Evolutionary conservation across 2,888 invertebrate species (phyloP), one percentile per base, ranked within the genome.

Genomic region (Zygothrica quintamaculata): DNA sequence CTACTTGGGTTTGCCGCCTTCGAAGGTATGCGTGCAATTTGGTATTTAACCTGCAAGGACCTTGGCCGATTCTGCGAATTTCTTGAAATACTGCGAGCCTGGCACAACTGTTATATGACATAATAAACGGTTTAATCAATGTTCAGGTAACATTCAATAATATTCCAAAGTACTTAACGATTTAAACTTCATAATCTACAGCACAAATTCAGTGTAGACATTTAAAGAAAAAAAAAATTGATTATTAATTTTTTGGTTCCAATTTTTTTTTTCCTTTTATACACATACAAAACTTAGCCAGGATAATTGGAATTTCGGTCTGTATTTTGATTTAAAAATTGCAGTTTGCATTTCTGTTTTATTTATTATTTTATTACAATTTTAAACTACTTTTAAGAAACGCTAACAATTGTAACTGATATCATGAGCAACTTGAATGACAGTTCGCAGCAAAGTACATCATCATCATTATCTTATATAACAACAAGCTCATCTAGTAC

Each of bases 21-120:
- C 56, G 55, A 40, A 62, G 58, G 66, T 72, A 65, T 87, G 85
- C 82, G 82, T 84, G 87, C 76, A 64, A 65, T 64, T 64, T 53
- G 71, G 58, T 33, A 68, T 39, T 87, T 77, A 79, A 68, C 66
- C 67, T 40, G 64, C 51, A 44, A 60, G 61, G 72, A 67, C 84
- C 81, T 88, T 86, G 70, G 69, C 62, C 67, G 50, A 78, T 87
- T 77, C 79, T 37, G 26, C 31, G 75, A 50, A 81, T 65, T 76
- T 72, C 67, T 71, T 71, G 69, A 80, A 77, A 84, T 70, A 67
- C 42, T 15, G 55, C 52, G 22, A 44, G 25, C 11, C 29, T 39
- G 33, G 39, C 13, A 29, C 11, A 61, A 46, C 51, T 59, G 59
- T 74, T 55, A 65, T 33, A 60, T 64, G 62, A 47, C 56, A 62